Conservation (phyloP, 1,140 invertebrate species). For the Eumaeus atala region DNA sequence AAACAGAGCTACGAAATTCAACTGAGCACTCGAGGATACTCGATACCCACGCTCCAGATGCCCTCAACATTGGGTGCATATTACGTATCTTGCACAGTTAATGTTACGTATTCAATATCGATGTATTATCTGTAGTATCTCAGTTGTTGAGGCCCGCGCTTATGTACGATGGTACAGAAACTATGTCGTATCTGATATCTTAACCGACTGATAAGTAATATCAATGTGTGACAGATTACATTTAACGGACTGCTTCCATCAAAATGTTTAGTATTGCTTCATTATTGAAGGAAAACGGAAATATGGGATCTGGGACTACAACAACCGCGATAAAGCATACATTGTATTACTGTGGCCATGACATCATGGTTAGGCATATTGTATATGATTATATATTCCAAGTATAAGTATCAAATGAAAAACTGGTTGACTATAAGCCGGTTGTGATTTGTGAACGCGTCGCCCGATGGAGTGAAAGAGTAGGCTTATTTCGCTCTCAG, state of each 20-base stretch:
- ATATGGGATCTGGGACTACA: constrained; percentile 20
- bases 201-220: constrained; percentile 23
- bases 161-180: constrained; percentile 18
- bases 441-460: too few relatives aligned
- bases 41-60: constrained; percentile 64
- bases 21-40: constrained; percentile 61
- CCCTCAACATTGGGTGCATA: constrained; percentile 53
- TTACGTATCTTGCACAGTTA: constrained; percentile 11
- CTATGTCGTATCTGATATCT: constrained; percentile 31
- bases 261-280: constrained; percentile 38
- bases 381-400: too few relatives aligned
- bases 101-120: too few relatives aligned
- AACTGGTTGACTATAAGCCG: too few relatives aligned
- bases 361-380: too few relatives aligned
- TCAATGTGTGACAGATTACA: constrained; percentile 10
- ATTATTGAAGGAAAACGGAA: constrained; percentile 42
- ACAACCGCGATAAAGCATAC: not conserved
- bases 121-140: not conserved
- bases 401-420: too few relatives aligned
- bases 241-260: constrained; percentile 5
- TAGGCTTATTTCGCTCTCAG: too few relatives aligned
- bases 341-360: not conserved
- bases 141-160: constrained; percentile 21
- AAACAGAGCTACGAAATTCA: constrained; percentile 68
- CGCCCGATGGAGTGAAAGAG: too few relatives aligned